Conservation (phyloP, 1,140 invertebrate genomes). For the Lucilia sericata region DNA sequence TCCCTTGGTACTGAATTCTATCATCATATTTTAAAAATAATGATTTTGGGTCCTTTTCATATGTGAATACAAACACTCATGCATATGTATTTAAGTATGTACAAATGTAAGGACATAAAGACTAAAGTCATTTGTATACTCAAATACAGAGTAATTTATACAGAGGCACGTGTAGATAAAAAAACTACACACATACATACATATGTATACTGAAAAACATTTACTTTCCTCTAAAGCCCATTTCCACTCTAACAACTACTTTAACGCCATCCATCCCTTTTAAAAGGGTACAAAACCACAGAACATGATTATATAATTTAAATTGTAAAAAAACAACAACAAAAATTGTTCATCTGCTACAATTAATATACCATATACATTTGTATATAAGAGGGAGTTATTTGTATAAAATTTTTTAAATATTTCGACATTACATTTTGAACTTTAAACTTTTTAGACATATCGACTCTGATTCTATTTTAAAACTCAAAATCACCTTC, state of each 20-base stretch:
- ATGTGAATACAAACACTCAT: not conserved
- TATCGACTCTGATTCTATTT: too few relatives aligned
- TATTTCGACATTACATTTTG: too few relatives aligned
- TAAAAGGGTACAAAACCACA: not conserved
- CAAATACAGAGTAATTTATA: not conserved
- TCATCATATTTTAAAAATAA: constrained; percentile 25
- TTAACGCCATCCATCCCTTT: not conserved
- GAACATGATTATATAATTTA: constrained; percentile 35
- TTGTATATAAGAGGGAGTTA: too few relatives aligned
- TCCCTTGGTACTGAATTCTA: not conserved
- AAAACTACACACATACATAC: not conserved
- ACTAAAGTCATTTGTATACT: not conserved
- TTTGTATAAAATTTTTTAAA: too few relatives aligned
- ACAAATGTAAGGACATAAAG: not conserved
- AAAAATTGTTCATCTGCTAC: not conserved
- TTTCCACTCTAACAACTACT: too few relatives aligned
- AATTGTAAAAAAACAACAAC: constrained; percentile 24
- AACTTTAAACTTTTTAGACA: too few relatives aligned
- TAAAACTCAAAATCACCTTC: too few relatives aligned
- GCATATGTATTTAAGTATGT: too few relatives aligned
- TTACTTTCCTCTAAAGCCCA: not conserved
- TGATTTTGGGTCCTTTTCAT: not conserved
- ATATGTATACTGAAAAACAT: not conserved
- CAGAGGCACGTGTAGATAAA: too few relatives aligned
- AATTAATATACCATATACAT: too few relatives aligned